Percentiles rank a stretch among this genome's conserved stretches.
Conservation (phyloP, 2,113 vertebrate species). For the Anoura caudifer region DNA sequence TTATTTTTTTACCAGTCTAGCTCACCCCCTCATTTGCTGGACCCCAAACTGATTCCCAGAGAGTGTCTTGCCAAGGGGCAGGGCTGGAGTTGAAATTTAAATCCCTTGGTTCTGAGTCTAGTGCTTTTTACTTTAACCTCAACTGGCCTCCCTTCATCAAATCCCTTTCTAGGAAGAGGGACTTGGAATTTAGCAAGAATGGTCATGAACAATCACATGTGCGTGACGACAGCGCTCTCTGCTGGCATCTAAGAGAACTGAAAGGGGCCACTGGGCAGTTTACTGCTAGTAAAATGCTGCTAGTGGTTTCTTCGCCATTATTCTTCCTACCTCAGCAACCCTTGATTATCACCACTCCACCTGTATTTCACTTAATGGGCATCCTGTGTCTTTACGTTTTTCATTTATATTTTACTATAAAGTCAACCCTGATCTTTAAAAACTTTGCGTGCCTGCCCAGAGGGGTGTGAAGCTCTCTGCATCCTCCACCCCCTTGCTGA, state of each 20-base stretch:
- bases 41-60: neutral
- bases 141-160: neutral
- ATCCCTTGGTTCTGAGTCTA: neutral
- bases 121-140: neutral
- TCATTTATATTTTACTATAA: neutral
- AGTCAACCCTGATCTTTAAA: neutral
- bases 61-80: neutral
- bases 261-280: fast-evolving
- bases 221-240: constrained; percentile 32
- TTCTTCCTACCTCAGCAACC: neutral
- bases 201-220: fast-evolving
- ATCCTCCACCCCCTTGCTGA: fast-evolving
- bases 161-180: neutral
- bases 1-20: neutral
- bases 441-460: neutral
- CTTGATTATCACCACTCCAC: neutral
- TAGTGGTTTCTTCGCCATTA: neutral
- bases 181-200: fast-evolving
- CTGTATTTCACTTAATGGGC: neutral
- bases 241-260: neutral
- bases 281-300: no score
- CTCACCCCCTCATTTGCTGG: neutral
- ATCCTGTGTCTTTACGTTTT: neutral
- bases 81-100: neutral
- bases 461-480: fast-evolving